Evolutionary conservation across 1,140 invertebrate species (phyloP), one percentile per base, ranked within the genome.

Genomic region (Solenopsis invicta): DNA sequence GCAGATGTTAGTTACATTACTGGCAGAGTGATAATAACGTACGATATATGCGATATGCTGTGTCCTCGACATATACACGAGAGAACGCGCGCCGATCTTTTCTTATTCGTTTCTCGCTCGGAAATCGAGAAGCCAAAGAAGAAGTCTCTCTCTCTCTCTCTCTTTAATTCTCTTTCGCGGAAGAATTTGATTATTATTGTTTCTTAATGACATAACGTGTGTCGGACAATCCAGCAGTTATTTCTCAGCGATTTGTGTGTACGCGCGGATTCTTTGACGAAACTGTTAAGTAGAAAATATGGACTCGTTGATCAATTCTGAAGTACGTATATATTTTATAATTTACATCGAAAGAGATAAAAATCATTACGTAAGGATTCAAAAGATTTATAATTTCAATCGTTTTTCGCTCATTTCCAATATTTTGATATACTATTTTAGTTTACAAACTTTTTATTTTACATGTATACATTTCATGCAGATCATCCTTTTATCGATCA

Each of bases 261-360:
- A 21, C 12, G 41, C 2, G 59, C 24, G 9, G n/a, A n/a, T 56
- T 8, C 21, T 81, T 52, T 12, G 13, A 67, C n/a, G 12, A 18
- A 81, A 12, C 6, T 81, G 48, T n/a, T n/a, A 0, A 56, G 13
- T 56, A 10, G 10, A 81, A 8, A 56, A 71, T 56, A 81, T 56
- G 52, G n/a, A 56, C 37, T 8, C 9, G 34, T 24, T 8, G 8
- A 71, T 9, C 4, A 50, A 71, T 29, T 81, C 16, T 59, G 9
- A 81, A 56, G 78, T 81, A 81, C 12, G 50, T 69, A 81, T 50
- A 45, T 13, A n/a, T n/a, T n/a, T n/a, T n/a, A n/a, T n/a, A n/a
- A n/a, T 4, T 54, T 16, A 52, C 24, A 62, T 8, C 0, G 24
- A 52, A 12, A 0, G n/a, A 50, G 2, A 61, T 4, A 34, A 56